Evolutionary conservation across 2,888 invertebrate species (phyloP).

Genomic region (Dermolepida albohirtum): DNA sequence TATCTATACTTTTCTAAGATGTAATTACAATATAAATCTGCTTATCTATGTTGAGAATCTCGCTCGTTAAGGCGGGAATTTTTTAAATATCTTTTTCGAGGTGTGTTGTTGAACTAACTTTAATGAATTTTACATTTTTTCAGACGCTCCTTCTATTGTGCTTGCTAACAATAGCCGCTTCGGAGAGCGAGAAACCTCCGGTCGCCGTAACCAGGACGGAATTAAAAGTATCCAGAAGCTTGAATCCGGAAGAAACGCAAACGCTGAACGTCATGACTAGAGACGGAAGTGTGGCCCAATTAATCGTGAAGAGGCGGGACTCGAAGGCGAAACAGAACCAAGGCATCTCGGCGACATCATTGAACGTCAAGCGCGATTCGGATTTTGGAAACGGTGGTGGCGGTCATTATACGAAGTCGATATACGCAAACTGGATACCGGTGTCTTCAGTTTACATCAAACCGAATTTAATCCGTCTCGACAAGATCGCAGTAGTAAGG

Average conservation of each 20-base stretch:
- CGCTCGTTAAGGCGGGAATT: not conserved
- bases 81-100: not conserved
- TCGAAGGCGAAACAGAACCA: slow-evolving; percentile 63
- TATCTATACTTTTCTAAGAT: not conserved
- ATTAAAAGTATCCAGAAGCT: slow-evolving; percentile 80
- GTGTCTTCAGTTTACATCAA: slow-evolving; percentile 59
- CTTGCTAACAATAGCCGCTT: slow-evolving; percentile 53
- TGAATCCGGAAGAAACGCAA: slow-evolving; percentile 81
- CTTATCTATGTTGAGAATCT: slow-evolving; percentile 21
- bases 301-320: slow-evolving; percentile 80
- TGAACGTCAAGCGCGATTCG: slow-evolving; percentile 14
- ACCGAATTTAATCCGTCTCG: slow-evolving; percentile 57
- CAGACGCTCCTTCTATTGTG: slow-evolving; percentile 65
- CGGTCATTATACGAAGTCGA: slow-evolving; percentile 48
- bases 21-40: slow-evolving; percentile 6
- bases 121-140: slow-evolving; percentile 64
- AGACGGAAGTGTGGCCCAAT: slow-evolving; percentile 80
- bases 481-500: slow-evolving; percentile 57
- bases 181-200: slow-evolving; percentile 61
- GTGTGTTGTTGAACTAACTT: not conserved
- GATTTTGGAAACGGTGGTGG: slow-evolving; percentile 20
- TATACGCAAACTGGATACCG: slow-evolving; percentile 64
- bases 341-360: slow-evolving; percentile 7
- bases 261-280: slow-evolving; percentile 82
- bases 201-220: slow-evolving; percentile 76